phyloP scores from a whole-genome alignment of 1,140 invertebrate genomes.

The Thaumatotibia leucotreta region DNA sequence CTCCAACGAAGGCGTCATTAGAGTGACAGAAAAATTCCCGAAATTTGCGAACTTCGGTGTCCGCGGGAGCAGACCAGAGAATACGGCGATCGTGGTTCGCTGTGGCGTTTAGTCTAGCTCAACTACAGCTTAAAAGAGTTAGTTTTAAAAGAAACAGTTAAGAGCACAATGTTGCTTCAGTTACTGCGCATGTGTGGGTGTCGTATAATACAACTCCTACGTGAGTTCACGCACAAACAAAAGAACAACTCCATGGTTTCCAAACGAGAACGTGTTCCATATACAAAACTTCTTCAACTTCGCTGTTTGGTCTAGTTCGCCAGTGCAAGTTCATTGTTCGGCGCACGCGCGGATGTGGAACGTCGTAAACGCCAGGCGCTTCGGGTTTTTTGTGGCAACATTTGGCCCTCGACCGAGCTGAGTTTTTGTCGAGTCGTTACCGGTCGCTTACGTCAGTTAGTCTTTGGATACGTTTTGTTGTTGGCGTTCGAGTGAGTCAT shows the following conservation, averaged over 20 bases:
- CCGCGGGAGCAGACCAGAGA: too few species aligned
- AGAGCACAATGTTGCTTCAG: background rate
- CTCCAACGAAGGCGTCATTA: too few species aligned
- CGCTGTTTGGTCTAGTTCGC: constrained; percentile 71
- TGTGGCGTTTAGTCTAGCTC: too few species aligned
- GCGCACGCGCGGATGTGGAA: constrained; percentile 21
- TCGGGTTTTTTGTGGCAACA: constrained; percentile 45
- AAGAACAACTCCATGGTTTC: constrained; percentile 26
- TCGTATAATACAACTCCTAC: constrained; percentile 16
- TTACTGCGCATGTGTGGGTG: constrained; percentile 19
- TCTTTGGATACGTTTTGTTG: constrained; percentile 55
- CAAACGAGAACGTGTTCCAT: constrained; percentile 36
- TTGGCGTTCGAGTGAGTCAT: constrained; percentile 73
- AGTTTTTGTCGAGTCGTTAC: constrained; percentile 54
- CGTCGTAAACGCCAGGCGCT: constrained; percentile 56
- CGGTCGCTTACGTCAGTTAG: constrained; percentile 57
- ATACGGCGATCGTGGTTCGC: too few species aligned
- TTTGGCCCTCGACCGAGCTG: constrained; percentile 46
- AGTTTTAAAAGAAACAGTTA: background rate
- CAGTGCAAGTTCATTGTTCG: constrained; percentile 72
- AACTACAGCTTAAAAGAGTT: too few species aligned
- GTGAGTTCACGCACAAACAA: constrained; percentile 25
- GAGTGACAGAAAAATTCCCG: too few species aligned
- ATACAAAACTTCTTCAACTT: constrained; percentile 41
- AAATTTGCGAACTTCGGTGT: too few species aligned